Conservation (phyloP, 2,113 vertebrate species). For the Eleginops maclovinus region DNA sequence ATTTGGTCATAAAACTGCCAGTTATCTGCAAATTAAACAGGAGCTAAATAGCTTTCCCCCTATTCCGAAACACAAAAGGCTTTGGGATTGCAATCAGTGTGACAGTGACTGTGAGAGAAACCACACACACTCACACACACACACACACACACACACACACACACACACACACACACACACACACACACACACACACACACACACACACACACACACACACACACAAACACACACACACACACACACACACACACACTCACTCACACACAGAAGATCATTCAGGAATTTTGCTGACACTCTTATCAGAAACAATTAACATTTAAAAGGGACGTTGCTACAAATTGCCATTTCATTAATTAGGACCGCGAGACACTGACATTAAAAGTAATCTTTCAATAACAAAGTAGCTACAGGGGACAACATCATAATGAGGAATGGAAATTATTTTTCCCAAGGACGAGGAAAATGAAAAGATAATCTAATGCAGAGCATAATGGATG, state of each 20-base stretch:
- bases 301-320: conserved; percentile 74
- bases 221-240: background rate
- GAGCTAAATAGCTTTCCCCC: background rate
- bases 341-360: conserved; percentile 69
- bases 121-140: background rate
- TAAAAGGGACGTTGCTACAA: conserved; percentile 53
- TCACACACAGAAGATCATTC: conserved; percentile 27
- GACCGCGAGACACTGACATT: conserved; percentile 42
- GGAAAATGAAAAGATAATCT: conserved; percentile 65
- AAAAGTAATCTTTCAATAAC: conserved; percentile 63
- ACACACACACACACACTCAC: conserved; percentile 7
- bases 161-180: background rate
- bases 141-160: conserved; percentile 3
- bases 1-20: background rate
- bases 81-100: conserved; percentile 46
- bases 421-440: conserved; percentile 65
- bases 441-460: conserved; percentile 54
- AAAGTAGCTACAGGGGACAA: conserved; percentile 60
- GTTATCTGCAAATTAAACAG: conserved; percentile 30
- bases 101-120: conserved; percentile 4
- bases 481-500: conserved; percentile 52
- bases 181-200: background rate
- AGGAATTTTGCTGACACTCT: conserved; percentile 49
- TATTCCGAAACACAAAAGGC: conserved; percentile 29
- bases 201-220: conserved; percentile 5